Evolutionary conservation across 2,888 invertebrate species (phyloP), one percentile per base, ranked within the genome.

Genomic region (Halictus quadricinctus): DNA sequence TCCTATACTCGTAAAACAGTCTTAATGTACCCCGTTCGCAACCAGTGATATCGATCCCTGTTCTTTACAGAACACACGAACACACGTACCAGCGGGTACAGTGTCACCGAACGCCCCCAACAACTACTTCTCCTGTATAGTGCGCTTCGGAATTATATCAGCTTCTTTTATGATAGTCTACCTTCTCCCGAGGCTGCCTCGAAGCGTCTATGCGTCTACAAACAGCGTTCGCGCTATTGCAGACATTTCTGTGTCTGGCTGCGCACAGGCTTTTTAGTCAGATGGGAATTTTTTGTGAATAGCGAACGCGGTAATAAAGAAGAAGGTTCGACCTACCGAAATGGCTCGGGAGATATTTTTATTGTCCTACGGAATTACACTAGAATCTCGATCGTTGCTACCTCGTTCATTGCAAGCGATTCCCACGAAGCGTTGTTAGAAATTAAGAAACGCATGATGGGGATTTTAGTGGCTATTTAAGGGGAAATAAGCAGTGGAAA

Each of bases 1-100:
- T 91, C 88, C 91, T 90, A 91, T 90, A 91, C 90, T 90, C 91
- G 89, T 91, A 90, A 91, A 91, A 89, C 89, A 87, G 85, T 87
- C 89, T 91, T 91, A 91, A 91, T 91, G 90, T 85, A 86, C 85
- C 82, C 83, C 85, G 79, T 84, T 86, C 83, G 84, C 88, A 78
- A 85, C 86, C 74, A 77, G 79, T 79, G 78, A 74, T 91, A 91
- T 91, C 89, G 90, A 91, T 91, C 88, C 88, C 86, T 70, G 78
- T 83, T 89, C 88, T 85, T 81, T 76, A 70, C 54, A 76, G 54
- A 66, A 85, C 79, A 80, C 80, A 77, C 72, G 64, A 72, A 66
- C 72, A 43, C 50, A n/a, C 21, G 13, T 41, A 15, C 58, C n/a
- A 64, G 29, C 48, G 18, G 10, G 8, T 64, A 25, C 72, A 70